Percentiles rank a stretch among this genome's conserved stretches.
phyloP scores from a whole-genome alignment of 2,888 invertebrate species.

The Heteromurus nitidus region DNA sequence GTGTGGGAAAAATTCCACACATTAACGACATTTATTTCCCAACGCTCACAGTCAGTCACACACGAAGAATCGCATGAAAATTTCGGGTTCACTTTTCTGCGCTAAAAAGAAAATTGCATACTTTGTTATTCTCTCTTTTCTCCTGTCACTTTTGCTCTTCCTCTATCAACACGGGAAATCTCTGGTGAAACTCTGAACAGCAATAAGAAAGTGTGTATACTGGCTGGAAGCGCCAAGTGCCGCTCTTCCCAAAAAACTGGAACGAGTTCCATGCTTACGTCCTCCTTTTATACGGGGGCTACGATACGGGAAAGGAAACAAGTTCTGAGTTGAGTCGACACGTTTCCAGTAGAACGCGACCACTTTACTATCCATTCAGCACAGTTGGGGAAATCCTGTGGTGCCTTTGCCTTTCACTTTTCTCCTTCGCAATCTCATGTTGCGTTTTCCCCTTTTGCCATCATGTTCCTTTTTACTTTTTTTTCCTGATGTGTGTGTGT shows the following conservation, averaged over 20 bases:
- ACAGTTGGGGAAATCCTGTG: conserved; percentile 1
- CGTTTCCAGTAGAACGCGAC: not conserved
- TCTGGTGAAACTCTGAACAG: not conserved
- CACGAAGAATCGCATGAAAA: no score
- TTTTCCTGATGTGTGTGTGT: not conserved
- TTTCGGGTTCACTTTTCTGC: no score
- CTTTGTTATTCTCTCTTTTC: no score
- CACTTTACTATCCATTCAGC: not conserved
- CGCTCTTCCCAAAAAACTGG: conserved; percentile 27
- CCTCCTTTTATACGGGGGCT: conserved; percentile 31
- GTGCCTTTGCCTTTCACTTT: not conserved
- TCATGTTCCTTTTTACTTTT: not conserved
- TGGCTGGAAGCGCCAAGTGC: conserved; percentile 4
- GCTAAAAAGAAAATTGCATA: no score
- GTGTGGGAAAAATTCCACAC: no score
- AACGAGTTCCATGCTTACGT: conserved; percentile 35
- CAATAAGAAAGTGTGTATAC: not conserved
- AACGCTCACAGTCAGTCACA: no score
- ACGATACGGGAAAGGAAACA: not conserved
- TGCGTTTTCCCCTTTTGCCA: not conserved
- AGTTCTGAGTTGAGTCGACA: no score
- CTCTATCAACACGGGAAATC: not conserved
- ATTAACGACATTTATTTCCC: no score
- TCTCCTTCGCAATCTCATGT: not conserved
- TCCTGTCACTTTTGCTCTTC: no score